Evolutionary conservation across 2,888 invertebrate genomes (phyloP).

Genomic region (Bombyx huttoni): DNA sequence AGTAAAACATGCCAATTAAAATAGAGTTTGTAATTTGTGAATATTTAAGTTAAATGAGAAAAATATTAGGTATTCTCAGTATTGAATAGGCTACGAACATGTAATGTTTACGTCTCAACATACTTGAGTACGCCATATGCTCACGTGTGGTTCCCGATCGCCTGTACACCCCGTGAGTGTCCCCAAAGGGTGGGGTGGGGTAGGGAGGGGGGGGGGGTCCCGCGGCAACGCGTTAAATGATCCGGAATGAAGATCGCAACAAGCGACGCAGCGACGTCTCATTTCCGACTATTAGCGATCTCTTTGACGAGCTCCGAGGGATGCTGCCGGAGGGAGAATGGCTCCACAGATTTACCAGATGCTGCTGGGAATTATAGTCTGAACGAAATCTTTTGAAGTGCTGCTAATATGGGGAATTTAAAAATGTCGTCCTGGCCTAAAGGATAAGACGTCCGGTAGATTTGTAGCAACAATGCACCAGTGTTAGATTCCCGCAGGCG

Average conservation of each 20-base stretch:
- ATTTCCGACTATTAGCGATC: slow-evolving; percentile 43
- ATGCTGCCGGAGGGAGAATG: slow-evolving; percentile 1
- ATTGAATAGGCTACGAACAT: too few relatives aligned
- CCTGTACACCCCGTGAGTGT: too few relatives aligned
- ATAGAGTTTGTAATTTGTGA: not conserved
- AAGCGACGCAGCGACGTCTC: slow-evolving; percentile 42
- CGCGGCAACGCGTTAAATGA: slow-evolving; percentile 22
- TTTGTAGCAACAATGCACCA: too few relatives aligned
- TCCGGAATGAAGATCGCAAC: slow-evolving; percentile 21
- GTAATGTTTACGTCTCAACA: slow-evolving; percentile 3
- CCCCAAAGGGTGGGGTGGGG: not conserved
- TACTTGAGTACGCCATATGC: not conserved
- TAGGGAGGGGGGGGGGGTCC: slow-evolving; percentile 2
- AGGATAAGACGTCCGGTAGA: too few relatives aligned
- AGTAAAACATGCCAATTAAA: not conserved
- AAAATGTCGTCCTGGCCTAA: too few relatives aligned
- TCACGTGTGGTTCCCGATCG: too few relatives aligned
- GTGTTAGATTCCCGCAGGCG: too few relatives aligned
- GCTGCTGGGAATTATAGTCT: slow-evolving; percentile 2
- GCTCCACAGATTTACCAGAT: slow-evolving; percentile 2
- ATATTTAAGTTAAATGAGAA: not conserved
- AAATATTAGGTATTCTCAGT: not conserved
- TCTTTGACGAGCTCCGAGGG: slow-evolving; percentile 19
- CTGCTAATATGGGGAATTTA: too few relatives aligned
- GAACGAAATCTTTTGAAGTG: slow-evolving; percentile 36